Evolutionary conservation across 2,113 vertebrate species (phyloP), one percentile per base, ranked within the genome.

Genomic region (Malurus melanocephalus): DNA sequence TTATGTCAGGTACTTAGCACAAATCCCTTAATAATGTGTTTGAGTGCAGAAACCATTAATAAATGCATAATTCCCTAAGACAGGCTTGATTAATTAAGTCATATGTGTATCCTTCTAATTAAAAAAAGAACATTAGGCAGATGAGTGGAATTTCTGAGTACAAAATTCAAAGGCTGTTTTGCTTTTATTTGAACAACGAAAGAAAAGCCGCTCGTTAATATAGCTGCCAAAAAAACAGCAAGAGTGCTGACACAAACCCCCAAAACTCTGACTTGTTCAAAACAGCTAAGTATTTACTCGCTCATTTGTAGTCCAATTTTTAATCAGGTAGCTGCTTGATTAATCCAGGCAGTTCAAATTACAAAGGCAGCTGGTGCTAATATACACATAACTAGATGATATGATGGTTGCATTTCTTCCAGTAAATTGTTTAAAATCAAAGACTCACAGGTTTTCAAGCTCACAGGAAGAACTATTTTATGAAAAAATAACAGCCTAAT

Each of bases 11-110:
- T 97, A 96, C 96, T 97, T 98, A 97, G 92, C 96, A 96, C 95
- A 97, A 97, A 97, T 97, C 97, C 97, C 90, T 95, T 96, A 97
- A 98, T 98, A 97, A 97, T 88, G 93, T 96, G 96, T 97, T 97
- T 95, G 96, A 97, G 94, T 96, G 96, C 95, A 96, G 94, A 96
- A 97, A 95, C 94, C 95, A 97, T 98, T 98, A 98, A 98, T 97
- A 97, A 98, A 97, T 96, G 95, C 89, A 93, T 97, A 98, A 97
- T 97, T 98, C 95, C 95, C 96, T 86, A 95, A 96, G 97, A 97
- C 93, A 97, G 95, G 82, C 95, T 97, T 97, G 97, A 97, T 97
- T 98, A 98, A 97, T 98, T 98, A 98, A 98, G 97, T 98, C 97
- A 97, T 97, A 96, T 96, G 96, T 97, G 94, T 96, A 97, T 96